These are phyloP conservation scores for Steinernema scapterisci DNA, from an alignment of 2,888 invertebrate species.

Conservation along the genomic window DNA sequence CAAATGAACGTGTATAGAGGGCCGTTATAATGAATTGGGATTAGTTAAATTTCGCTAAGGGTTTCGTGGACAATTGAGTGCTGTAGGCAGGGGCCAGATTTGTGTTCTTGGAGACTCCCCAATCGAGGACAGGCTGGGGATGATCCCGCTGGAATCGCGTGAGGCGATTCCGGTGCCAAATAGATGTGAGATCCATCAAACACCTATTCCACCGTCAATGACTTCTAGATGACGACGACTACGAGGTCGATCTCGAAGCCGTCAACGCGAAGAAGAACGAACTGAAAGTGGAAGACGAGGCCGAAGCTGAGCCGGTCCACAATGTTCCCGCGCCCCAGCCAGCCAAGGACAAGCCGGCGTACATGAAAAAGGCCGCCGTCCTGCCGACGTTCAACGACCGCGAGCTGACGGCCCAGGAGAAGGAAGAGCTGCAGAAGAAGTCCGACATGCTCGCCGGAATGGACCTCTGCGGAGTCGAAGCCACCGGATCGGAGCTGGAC, in stretches of 20 bases:
- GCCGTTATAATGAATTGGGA: neutral
- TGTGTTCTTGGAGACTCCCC: no score
- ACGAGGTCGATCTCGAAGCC: constrained; percentile 11
- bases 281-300: neutral
- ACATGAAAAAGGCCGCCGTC: constrained; percentile 10
- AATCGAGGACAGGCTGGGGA: no score
- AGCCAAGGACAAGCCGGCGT: neutral
- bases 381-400: constrained; percentile 19
- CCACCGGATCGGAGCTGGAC: neutral
- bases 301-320: neutral
- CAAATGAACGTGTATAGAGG: neutral
- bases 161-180: no score
- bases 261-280: constrained; percentile 1
- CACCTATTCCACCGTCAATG: no score
- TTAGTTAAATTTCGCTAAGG: neutral
- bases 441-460: constrained; percentile 19
- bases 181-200: neutral
- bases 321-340: constrained; percentile 1
- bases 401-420: constrained; percentile 20
- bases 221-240: constrained; percentile 19
- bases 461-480: constrained; percentile 6
- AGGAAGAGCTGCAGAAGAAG: constrained; percentile 29
- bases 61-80: no score
- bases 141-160: no score
- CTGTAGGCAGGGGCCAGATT: no score